Percentiles rank a stretch among this genome's conserved stretches.
These are phyloP conservation scores for Asarcornis scutulata DNA, from an alignment of 2,113 vertebrate species.

Conservation along the genomic window DNA sequence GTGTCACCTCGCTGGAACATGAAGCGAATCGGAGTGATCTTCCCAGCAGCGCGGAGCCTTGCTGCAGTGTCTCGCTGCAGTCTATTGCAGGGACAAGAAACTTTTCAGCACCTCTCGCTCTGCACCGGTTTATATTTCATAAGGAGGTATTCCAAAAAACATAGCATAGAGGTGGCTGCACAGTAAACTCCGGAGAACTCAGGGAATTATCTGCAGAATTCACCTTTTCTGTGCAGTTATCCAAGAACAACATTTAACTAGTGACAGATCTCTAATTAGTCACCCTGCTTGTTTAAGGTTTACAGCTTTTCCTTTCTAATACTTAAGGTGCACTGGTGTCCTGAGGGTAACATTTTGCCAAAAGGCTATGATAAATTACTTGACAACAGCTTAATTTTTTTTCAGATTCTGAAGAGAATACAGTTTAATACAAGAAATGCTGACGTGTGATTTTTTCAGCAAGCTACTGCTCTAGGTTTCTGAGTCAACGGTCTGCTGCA, in stretches of 20 bases:
- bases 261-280: background rate
- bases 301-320: background rate
- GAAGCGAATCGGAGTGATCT: background rate
- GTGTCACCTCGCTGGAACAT: background rate
- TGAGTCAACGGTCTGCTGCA: background rate
- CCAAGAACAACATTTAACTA: background rate
- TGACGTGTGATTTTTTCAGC: background rate
- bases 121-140: background rate
- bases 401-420: background rate
- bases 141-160: background rate
- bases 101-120: background rate
- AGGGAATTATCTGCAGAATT: background rate
- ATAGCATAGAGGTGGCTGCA: background rate
- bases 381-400: background rate
- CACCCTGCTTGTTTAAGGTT: background rate
- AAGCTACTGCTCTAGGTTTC: background rate
- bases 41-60: background rate
- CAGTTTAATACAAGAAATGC: background rate
- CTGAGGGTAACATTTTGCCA: background rate
- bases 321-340: background rate
- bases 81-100: background rate
- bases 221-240: background rate
- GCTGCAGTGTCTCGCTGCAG: background rate
- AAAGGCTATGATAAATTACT: background rate
- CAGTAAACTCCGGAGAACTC: accelerated